Evolutionary conservation across 2,797 vertebrate genomes (phyloP), one percentile per base, ranked within the genome.

Genomic region (Nothura maculosa): DNA sequence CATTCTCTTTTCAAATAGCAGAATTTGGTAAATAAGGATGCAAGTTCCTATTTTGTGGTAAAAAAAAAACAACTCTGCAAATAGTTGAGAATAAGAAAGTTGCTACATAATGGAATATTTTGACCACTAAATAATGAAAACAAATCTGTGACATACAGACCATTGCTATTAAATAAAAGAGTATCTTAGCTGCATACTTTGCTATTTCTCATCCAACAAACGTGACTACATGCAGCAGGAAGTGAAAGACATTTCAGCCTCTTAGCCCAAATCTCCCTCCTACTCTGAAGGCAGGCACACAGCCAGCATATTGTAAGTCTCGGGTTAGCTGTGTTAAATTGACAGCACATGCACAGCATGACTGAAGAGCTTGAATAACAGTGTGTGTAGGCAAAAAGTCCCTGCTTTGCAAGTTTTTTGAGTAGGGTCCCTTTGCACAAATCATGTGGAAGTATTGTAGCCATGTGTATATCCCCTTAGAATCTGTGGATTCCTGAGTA

Each of bases 61-160:
- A 64, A 92, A 78, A 66, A 81, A 47, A 62, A 27, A 87, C 85
- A 62, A 34, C 40, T 87, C 64, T 78, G 36, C 45, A 87, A 91
- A 69, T 15, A 60, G 30, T 19, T 73, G 55, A 63, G 73, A 86
- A 91, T 57, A 79, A 70, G 38, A 60, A 42, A 19, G 22, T 22
- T 75, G 7, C 24, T 81, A 24, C 66, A 52, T 36, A 38, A 17
- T 32, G 8, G 27, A 60, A 48, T 87, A 52, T 69, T 85, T 91
- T 66, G 66, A 8, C 15, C 47, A 63, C 43, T 89, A 78, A 83
- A 79, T 78, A 32, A 57, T 52, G 42, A 52, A 81, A 83, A 55
- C 15, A 28, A 20, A 11, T 73, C 30, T 67, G 34, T 57, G 48
- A 57, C 24, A 32, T 45, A 24, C 6, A 36, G 32, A 75, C 7